Evolutionary conservation across 2,113 vertebrate genomes (phyloP).

Genomic region (Dicerorhinus sumatrensis): DNA sequence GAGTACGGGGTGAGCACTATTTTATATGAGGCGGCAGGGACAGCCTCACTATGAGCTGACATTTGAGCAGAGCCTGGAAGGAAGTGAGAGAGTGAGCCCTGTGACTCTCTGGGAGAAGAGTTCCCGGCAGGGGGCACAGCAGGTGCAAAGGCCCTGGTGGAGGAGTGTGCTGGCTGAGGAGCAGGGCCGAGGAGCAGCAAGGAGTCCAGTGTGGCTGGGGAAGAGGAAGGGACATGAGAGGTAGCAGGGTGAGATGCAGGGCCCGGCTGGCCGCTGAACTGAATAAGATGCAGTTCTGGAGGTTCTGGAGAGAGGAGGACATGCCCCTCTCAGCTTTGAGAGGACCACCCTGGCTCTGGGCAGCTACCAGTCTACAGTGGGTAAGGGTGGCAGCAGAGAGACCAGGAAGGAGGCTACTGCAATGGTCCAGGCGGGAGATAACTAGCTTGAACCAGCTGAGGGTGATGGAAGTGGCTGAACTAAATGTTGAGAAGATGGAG

Average conservation of each 20-base stretch:
- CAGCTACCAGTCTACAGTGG: neutral
- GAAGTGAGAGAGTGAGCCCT: neutral
- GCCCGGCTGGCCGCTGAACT: neutral
- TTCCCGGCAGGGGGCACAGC: neutral
- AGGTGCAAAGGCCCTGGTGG: neutral
- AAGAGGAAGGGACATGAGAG: neutral
- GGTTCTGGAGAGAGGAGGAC: neutral
- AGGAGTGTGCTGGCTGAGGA: neutral
- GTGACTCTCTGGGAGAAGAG: neutral
- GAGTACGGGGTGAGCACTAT: neutral
- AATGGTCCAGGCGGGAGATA: neutral
- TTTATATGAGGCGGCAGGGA: no score
- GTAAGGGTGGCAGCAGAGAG: neutral
- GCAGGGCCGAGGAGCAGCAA: neutral
- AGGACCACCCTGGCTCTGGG: neutral
- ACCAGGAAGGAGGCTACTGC: neutral
- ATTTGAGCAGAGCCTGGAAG: neutral
- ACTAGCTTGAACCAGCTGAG: neutral
- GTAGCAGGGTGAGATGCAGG: fast-evolving
- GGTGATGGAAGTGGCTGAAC: neutral
- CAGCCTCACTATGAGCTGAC: neutral
- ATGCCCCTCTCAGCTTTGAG: no score
- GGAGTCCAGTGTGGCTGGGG: neutral
- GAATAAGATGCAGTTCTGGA: neutral
- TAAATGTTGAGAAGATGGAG: neutral